Conservation (phyloP, 1,140 invertebrate genomes). For the Sesamia nonagrioides region DNA sequence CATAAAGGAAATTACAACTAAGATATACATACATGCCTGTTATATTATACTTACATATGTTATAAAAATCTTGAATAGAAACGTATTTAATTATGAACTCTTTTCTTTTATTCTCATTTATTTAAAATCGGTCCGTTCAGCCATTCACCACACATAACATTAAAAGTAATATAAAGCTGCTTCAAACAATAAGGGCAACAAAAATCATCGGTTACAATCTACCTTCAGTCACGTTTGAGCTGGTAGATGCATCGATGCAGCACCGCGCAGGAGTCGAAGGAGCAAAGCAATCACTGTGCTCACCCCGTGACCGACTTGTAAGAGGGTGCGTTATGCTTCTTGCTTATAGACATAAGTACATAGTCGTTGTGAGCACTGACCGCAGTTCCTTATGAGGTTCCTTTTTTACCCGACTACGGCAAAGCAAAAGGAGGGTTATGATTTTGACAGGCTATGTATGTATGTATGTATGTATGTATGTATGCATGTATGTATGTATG, state of each 20-base stretch:
- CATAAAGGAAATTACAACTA: too few relatives aligned
- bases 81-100: too few relatives aligned
- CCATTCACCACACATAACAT: not conserved
- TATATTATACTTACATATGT: too few relatives aligned
- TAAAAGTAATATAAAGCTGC: not conserved
- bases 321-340: conserved; percentile 63
- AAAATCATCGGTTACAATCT: conserved; percentile 21
- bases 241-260: conserved; percentile 45
- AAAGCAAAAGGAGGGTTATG: too few relatives aligned
- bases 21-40: too few relatives aligned
- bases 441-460: too few relatives aligned
- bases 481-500: too few relatives aligned
- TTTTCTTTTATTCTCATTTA: not conserved
- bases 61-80: too few relatives aligned
- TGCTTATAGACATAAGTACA: conserved; percentile 5
- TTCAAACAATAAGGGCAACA: not conserved
- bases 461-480: too few relatives aligned
- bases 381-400: conserved; percentile 53
- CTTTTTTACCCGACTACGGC: too few relatives aligned
- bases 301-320: conserved; percentile 55
- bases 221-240: conserved; percentile 18
- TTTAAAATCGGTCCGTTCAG: not conserved
- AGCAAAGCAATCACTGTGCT: conserved; percentile 58
- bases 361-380: conserved; percentile 49
- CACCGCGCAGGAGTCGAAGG: conserved; percentile 42